Conservation (phyloP, 2,797 vertebrate species). For the Protosalanx chinensis region DNA sequence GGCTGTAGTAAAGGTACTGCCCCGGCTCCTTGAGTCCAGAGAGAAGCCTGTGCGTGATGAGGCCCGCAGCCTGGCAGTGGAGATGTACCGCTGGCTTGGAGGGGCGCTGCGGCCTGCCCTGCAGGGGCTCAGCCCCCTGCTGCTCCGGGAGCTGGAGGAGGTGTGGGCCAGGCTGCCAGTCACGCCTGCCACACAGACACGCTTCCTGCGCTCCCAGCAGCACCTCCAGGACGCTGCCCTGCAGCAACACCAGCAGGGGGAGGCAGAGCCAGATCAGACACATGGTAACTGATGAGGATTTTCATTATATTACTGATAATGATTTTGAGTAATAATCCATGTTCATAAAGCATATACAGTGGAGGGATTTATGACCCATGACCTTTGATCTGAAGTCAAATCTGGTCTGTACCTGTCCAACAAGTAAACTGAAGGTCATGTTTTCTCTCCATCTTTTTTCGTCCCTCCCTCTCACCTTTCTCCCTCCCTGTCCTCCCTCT, state of each 20-base stretch:
- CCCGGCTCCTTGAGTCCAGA: conserved; percentile 96
- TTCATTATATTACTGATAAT: too few species aligned
- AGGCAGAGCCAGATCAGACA: conserved; percentile 72
- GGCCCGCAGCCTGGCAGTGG: conserved; percentile 90
- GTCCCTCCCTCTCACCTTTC: too few species aligned
- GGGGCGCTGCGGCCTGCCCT: conserved; percentile 88
- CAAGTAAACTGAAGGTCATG: too few species aligned
- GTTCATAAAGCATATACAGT: too few species aligned
- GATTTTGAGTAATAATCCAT: too few species aligned
- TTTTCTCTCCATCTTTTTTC: too few species aligned
- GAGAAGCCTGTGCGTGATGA: conserved; percentile 96
- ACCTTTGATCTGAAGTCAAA: too few species aligned
- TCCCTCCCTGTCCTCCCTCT: too few species aligned
- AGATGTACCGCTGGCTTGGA: conserved; percentile 95
- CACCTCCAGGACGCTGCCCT: conserved; percentile 93
- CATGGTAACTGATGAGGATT: conserved; percentile 61
- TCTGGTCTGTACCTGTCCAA: too few species aligned
- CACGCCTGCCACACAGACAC: conserved; percentile 81
- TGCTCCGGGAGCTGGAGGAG: conserved; percentile 97
- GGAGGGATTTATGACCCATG: too few species aligned
- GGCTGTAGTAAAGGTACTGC: conserved; percentile 92
- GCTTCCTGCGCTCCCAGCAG: conserved; percentile 96
- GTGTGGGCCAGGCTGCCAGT: conserved; percentile 92
- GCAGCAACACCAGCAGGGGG: conserved; percentile 82
- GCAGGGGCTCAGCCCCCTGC: conserved; percentile 92